These are phyloP conservation scores for Henicopernis longicauda DNA, from an alignment of 2,113 vertebrate genomes.

Conservation along the genomic window DNA sequence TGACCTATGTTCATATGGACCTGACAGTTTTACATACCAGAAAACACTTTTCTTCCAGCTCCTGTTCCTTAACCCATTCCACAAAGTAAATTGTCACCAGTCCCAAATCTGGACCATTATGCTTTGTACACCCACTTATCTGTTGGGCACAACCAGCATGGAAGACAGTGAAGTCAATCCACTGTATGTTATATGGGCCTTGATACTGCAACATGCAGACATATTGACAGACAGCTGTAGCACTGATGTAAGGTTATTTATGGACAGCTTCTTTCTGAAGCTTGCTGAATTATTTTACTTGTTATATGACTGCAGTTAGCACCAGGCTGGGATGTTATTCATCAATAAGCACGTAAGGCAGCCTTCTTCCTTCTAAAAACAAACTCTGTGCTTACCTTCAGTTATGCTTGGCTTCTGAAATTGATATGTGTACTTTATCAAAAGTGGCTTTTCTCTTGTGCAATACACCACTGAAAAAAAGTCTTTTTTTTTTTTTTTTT, in stretches of 20 bases:
- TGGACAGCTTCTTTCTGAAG: neutral
- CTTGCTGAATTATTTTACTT: neutral
- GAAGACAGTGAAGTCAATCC: neutral
- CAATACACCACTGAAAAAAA: neutral
- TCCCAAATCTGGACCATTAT: neutral
- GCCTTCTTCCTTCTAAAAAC: neutral
- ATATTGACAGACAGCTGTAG: neutral
- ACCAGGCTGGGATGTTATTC: neutral
- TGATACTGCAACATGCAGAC: neutral
- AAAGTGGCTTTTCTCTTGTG: neutral
- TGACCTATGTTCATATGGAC: rapidly evolving
- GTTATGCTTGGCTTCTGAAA: neutral
- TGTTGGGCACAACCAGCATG: neutral
- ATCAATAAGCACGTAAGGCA: neutral
- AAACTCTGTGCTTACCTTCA: neutral
- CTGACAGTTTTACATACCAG: neutral
- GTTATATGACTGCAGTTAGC: neutral
- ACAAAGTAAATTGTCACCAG: neutral
- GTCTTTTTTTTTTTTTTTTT: neutral
- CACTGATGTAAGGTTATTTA: neutral
- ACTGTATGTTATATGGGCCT: neutral
- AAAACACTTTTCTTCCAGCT: neutral
- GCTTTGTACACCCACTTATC: neutral
- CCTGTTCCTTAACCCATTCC: neutral
- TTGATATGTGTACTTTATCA: neutral